Evolutionary conservation across 35 echinoderm and acorn worm genomes (phyloP).

Genomic region (Ptychodera flava): DNA sequence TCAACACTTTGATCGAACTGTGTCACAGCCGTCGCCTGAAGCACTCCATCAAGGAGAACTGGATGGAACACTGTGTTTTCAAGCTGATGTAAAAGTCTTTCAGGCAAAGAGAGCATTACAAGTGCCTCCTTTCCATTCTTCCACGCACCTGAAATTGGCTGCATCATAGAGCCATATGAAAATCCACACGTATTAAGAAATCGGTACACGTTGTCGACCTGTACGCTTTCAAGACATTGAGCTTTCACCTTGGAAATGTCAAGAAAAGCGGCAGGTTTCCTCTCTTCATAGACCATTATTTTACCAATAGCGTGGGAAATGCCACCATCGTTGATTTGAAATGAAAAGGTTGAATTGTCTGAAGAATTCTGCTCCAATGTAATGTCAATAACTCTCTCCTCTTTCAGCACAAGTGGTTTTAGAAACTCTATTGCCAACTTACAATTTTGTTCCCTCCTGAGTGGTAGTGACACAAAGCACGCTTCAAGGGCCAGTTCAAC

Average conservation of each 20-base stretch:
- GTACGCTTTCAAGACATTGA: not conserved
- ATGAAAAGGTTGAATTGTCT: not conserved
- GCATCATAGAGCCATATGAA: not conserved
- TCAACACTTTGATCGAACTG: not conserved
- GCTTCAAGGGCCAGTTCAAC: constrained; percentile 27
- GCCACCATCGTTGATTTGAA: not conserved
- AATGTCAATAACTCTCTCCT: constrained; percentile 9
- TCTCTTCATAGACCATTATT: not conserved
- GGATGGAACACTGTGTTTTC: not conserved
- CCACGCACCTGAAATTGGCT: too few species aligned
- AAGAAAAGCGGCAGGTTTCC: constrained; percentile 11
- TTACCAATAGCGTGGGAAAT: not conserved
- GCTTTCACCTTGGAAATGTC: constrained; percentile 21
- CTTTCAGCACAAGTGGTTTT: not conserved
- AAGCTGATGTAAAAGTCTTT: constrained; percentile 4
- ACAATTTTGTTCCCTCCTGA: not conserved
- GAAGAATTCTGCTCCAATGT: not conserved
- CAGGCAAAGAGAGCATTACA: not conserved
- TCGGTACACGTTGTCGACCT: not conserved
- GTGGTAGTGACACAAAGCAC: not conserved
- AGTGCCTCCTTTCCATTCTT: not conserved
- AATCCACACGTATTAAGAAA: constrained; percentile 19
- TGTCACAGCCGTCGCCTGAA: not conserved
- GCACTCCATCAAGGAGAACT: not conserved
- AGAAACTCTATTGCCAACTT: constrained; percentile 15